Conservation (phyloP, 23 tunicate genomes). For the Halocynthia aurantium region DNA sequence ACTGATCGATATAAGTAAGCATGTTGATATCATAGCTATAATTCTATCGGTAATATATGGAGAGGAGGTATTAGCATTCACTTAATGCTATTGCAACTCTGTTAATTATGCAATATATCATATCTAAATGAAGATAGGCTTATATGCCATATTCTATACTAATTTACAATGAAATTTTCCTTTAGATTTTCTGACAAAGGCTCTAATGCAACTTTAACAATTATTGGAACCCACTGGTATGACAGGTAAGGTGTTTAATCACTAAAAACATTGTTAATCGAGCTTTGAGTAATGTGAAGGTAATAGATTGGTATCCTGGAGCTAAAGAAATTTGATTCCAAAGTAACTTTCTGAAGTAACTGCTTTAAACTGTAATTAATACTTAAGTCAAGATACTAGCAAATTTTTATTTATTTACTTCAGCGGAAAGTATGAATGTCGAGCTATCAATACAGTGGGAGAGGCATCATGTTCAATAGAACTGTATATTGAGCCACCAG, state of each 20-base stretch:
- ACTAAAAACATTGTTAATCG: background rate
- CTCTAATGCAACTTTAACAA: constrained; percentile 12
- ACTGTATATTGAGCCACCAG: constrained; percentile 32
- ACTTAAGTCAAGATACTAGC: background rate
- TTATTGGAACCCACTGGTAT: constrained; percentile 38
- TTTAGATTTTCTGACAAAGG: constrained; percentile 34
- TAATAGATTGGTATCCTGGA: background rate
- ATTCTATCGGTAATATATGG: background rate
- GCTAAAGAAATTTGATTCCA: background rate
- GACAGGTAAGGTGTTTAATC: constrained; percentile 28
- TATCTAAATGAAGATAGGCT: background rate
- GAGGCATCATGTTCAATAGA: constrained; percentile 35
- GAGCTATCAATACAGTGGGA: constrained; percentile 39
- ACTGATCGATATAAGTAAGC: constrained; percentile 40
- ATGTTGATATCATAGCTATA: background rate
- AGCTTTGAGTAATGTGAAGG: background rate
- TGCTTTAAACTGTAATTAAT: background rate
- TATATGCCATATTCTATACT: no score
- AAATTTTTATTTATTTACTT: background rate
- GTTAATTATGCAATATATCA: background rate
- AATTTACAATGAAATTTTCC: no score
- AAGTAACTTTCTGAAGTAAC: background rate
- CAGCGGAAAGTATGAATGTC: constrained; percentile 46
- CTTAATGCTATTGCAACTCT: background rate
- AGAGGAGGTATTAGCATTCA: background rate